Conservation (phyloP, 2,888 invertebrate species). For the Ctenicera cuprea region DNA sequence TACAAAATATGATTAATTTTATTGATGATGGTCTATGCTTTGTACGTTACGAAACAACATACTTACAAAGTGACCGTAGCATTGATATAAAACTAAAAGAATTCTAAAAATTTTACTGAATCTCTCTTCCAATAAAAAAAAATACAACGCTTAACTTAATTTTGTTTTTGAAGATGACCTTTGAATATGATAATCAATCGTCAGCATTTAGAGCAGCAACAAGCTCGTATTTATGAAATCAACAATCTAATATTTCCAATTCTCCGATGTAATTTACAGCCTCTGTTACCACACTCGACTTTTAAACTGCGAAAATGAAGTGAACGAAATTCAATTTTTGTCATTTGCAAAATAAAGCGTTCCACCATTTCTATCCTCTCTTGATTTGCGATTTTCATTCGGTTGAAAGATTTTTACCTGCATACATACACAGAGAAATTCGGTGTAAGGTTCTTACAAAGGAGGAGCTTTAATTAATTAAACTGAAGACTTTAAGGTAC, state of each 20-base stretch:
- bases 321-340: slow-evolving; percentile 16
- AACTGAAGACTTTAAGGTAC: too few relatives aligned
- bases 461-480: too few relatives aligned
- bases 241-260: slow-evolving; percentile 9
- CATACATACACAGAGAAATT: neutral
- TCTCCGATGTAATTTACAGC: neutral
- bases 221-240: slow-evolving; percentile 1
- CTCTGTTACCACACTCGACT: slow-evolving; percentile 10
- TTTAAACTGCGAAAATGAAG: slow-evolving; percentile 14
- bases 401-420: neutral
- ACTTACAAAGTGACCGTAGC: too few relatives aligned
- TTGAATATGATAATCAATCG: too few relatives aligned
- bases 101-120: too few relatives aligned
- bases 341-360: neutral
- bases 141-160: too few relatives aligned
- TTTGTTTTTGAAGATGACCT: too few relatives aligned
- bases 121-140: too few relatives aligned
- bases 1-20: too few relatives aligned
- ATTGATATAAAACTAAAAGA: too few relatives aligned
- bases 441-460: neutral
- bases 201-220: neutral
- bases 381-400: slow-evolving; percentile 1
- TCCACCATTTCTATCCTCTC: neutral
- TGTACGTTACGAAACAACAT: too few relatives aligned
- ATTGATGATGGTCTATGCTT: too few relatives aligned